These are phyloP conservation scores for Brachionus sp. DNA, from an alignment of 1,140 invertebrate genomes.

Conservation along the genomic window DNA sequence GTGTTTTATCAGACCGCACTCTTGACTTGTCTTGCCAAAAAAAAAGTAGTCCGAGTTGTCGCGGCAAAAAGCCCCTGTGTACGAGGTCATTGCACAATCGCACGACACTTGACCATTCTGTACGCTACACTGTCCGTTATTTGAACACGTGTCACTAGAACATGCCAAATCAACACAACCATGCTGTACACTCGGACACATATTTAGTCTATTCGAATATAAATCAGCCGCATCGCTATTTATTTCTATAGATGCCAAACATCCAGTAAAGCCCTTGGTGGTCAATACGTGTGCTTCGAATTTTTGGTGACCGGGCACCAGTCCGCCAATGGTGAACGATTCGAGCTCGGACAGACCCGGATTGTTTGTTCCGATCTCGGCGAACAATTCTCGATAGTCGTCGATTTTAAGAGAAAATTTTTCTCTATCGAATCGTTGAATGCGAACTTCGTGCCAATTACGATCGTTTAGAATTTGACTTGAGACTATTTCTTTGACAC, in stretches of 20 bases:
- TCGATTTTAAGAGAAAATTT: constrained; percentile 2
- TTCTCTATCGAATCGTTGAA: not conserved
- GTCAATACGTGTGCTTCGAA: not conserved
- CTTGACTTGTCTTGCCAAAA: constrained; percentile 26
- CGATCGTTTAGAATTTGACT: not conserved
- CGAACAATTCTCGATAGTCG: not conserved
- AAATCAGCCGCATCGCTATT: constrained; percentile 24
- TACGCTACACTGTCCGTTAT: constrained; percentile 10
- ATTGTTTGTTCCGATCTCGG: not conserved
- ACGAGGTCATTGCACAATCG: constrained; percentile 44
- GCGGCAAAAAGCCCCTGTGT: not conserved
- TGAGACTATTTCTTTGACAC: not conserved
- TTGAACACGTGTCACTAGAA: not conserved
- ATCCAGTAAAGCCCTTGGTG: constrained; percentile 25
- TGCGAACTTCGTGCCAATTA: constrained; percentile 44
- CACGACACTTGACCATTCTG: not conserved
- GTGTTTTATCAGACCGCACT: constrained; percentile 29
- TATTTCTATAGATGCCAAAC: constrained; percentile 26
- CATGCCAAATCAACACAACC: constrained; percentile 39
- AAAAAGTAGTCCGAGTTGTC: constrained; percentile 31
- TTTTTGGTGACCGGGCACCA: constrained; percentile 27
- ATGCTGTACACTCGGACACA: constrained; percentile 36
- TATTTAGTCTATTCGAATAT: not conserved
- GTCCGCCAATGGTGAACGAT: constrained; percentile 18
- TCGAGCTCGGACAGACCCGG: constrained; percentile 4